Evolutionary conservation across 2,797 vertebrate species (phyloP).

Genomic region (Dermochelys coriacea): DNA sequence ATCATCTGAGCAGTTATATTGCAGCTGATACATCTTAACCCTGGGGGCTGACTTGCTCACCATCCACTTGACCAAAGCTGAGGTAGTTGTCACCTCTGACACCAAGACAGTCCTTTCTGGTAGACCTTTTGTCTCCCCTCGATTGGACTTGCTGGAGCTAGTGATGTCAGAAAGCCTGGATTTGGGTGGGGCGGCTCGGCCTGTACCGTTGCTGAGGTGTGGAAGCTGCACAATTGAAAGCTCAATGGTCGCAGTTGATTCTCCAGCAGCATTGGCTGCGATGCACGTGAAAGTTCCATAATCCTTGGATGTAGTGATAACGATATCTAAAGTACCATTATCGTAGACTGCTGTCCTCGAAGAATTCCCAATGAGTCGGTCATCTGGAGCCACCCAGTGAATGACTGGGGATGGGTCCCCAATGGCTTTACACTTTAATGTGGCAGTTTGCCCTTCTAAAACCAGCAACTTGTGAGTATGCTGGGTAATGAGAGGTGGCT

Average conservation of each 20-base stretch:
- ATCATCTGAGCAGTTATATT: constrained; percentile 98
- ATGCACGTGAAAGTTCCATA: constrained; percentile 97
- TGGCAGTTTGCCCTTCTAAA: constrained; percentile 95
- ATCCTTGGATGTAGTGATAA: constrained; percentile 95
- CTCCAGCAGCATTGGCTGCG: constrained; percentile 96
- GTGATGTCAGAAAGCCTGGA: constrained; percentile 98
- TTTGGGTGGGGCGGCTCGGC: constrained; percentile 89
- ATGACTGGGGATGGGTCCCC: constrained; percentile 95
- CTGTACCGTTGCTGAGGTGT: constrained; percentile 92
- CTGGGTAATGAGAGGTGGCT: constrained; percentile 96
- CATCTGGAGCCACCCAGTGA: constrained; percentile 96
- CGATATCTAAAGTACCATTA: constrained; percentile 96
- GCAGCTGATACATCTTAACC: constrained; percentile 99
- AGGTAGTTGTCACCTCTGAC: constrained; percentile 94
- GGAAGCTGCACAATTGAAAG: constrained; percentile 98
- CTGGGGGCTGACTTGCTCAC: constrained; percentile 94
- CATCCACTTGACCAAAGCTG: constrained; percentile 95
- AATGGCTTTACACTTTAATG: constrained; percentile 95
- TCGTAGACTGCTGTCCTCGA: constrained; percentile 92
- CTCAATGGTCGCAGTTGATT: constrained; percentile 94
- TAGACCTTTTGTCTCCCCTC: constrained; percentile 89
- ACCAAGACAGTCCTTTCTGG: constrained; percentile 92
- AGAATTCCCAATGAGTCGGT: constrained; percentile 94
- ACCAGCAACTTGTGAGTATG: constrained; percentile 95
- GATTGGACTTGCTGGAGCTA: constrained; percentile 92